A percentile compares a stretch with the other conserved stretches of the same genome.
phyloP scores from a whole-genome alignment of 2,113 vertebrate genomes.

The Atherinomorus stipes region DNA sequence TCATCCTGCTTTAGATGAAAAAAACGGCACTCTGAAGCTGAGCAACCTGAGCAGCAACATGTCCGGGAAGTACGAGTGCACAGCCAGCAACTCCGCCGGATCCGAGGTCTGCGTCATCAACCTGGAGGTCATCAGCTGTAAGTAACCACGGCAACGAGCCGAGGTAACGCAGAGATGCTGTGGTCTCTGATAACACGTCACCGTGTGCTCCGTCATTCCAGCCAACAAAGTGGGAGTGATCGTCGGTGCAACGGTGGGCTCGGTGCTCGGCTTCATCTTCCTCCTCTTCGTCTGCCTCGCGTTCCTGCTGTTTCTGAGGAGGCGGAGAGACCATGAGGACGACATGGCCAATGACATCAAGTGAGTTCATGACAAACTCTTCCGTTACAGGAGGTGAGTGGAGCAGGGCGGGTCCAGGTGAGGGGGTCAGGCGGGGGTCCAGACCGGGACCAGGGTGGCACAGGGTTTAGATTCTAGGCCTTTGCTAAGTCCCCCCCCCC shows the following conservation, averaged over 20 bases:
- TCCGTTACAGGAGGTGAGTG: too few relatives aligned
- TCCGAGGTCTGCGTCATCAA: slow-evolving; percentile 83
- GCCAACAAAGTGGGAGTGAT: slow-evolving; percentile 82
- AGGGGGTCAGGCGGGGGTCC: too few relatives aligned
- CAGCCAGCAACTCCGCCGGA: slow-evolving; percentile 83
- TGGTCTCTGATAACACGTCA: neutral
- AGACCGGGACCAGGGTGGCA: too few relatives aligned
- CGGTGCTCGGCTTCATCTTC: slow-evolving; percentile 82
- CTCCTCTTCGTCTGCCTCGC: slow-evolving; percentile 74
- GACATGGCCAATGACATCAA: slow-evolving; percentile 93
- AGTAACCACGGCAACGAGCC: slow-evolving; percentile 49
- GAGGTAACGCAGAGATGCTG: neutral
- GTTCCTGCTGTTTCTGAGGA: slow-evolving; percentile 73
- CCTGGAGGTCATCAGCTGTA: slow-evolving; percentile 86
- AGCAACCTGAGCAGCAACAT: slow-evolving; percentile 87
- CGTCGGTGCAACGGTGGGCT: slow-evolving; percentile 86
- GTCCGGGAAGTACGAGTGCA: slow-evolving; percentile 89
- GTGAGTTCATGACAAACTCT: slow-evolving; percentile 68
- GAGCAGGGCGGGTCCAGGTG: too few relatives aligned
- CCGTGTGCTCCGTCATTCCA: slow-evolving; percentile 37
- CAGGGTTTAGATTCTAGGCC: too few relatives aligned
- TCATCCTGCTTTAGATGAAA: slow-evolving; percentile 74
- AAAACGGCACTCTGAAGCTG: slow-evolving; percentile 83
- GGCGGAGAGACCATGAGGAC: slow-evolving; percentile 80
- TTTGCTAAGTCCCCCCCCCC: too few relatives aligned